Percentiles rank a stretch among this genome's conserved stretches.
These are phyloP conservation scores for Butorides virescens DNA, from an alignment of 2,113 vertebrate genomes.

Conservation along the genomic window DNA sequence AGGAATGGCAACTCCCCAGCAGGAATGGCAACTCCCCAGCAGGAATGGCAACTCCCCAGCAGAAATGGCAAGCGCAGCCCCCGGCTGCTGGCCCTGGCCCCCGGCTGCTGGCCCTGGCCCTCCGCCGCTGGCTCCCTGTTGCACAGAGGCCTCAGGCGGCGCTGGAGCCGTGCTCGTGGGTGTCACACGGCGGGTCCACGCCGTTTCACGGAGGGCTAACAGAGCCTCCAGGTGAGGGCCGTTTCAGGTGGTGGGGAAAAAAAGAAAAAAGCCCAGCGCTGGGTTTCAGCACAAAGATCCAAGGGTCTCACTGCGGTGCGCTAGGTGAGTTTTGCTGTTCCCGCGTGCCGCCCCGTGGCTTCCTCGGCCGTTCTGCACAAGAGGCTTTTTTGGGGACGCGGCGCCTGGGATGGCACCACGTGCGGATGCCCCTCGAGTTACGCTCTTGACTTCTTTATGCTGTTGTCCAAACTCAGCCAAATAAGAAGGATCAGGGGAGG, in stretches of 20 bases:
- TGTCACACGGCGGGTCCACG: accelerated
- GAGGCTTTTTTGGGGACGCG: not conserved
- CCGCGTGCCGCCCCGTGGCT: not conserved
- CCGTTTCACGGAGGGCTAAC: accelerated
- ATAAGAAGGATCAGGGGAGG: not conserved
- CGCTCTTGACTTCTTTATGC: not conserved
- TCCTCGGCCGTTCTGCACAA: not conserved
- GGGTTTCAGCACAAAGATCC: not conserved
- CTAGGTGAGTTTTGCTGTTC: not conserved
- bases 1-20: too few relatives aligned
- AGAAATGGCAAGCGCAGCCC: too few relatives aligned
- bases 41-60: too few relatives aligned
- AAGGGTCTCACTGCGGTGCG: accelerated
- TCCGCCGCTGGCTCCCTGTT: not conserved
- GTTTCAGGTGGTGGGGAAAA: not conserved
- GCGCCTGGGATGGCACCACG: accelerated
- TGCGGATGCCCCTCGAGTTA: accelerated
- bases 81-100: not conserved
- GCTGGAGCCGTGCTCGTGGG: not conserved
- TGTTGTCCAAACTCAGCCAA: accelerated
- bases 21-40: too few relatives aligned
- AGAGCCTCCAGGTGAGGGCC: not conserved
- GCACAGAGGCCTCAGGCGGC: accelerated
- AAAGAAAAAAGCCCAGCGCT: not conserved
- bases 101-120: too few relatives aligned